Evolutionary conservation across 2,113 vertebrate genomes (phyloP).

Genomic region (Tetrao urogallus): DNA sequence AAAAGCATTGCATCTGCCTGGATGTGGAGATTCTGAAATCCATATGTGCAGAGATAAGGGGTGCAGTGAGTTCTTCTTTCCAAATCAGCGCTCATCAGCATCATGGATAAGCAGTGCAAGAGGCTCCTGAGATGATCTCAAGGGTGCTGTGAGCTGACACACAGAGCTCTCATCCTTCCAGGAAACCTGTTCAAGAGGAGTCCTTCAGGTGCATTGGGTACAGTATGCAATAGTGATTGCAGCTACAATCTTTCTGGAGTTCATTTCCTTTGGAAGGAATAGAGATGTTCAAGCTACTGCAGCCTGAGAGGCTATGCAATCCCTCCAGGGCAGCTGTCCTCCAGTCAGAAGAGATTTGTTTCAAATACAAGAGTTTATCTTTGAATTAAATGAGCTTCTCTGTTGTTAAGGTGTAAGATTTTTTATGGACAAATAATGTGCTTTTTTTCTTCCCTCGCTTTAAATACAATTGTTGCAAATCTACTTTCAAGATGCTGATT

Average conservation of each 20-base stretch:
- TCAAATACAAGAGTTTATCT: not conserved
- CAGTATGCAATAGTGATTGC: not conserved
- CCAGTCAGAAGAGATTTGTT: not conserved
- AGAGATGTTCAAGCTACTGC: not conserved
- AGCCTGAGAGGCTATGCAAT: not conserved
- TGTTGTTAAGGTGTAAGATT: not conserved
- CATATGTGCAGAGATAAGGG: not conserved
- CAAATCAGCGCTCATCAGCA: not conserved
- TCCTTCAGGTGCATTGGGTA: not conserved
- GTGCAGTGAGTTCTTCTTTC: not conserved
- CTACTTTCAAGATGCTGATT: not conserved
- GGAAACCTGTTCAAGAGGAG: not conserved
- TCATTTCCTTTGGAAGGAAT: not conserved
- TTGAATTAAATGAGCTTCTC: not conserved
- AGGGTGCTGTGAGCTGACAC: not conserved
- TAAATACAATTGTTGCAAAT: not conserved
- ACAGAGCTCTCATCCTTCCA: not conserved
- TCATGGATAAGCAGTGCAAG: not conserved
- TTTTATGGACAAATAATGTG: not conserved
- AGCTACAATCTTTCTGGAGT: not conserved
- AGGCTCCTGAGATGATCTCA: not conserved
- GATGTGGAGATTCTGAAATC: not conserved
- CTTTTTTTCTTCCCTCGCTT: not conserved
- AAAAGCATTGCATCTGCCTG: not conserved
- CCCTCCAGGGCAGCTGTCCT: not conserved